Evolutionary conservation across 2,113 vertebrate genomes (phyloP), one percentile per base, ranked within the genome.

Genomic region (Pogona vitticeps): DNA sequence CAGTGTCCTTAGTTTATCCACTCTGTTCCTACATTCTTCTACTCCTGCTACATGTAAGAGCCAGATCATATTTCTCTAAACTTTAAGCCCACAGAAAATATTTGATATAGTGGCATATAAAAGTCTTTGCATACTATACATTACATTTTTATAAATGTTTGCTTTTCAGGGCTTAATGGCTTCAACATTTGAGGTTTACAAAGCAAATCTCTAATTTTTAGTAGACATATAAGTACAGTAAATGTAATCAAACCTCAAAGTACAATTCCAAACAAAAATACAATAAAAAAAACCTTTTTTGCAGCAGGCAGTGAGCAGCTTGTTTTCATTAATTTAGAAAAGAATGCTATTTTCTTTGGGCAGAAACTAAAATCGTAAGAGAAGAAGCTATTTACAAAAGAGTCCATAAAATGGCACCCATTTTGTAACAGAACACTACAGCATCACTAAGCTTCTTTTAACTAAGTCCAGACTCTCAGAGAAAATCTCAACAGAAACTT

Each of bases 301-400:
- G 4, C 93, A 92, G 90, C 88, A 94, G 94, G 92, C 92, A 93
- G 72, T 91, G 91, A 92, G 33, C 93, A 96, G 91, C 94, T 94
- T 94, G 92, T 95, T 97, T 96, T 94, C 91, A 93, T 96, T 95
- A 95, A 92, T 94, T 93, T 96, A 92, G 92, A 93, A 92, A 94
- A 94, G 93, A 92, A 93, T 93, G 89, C 93, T 95, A 85, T 95
- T 96, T 95, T 91, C 88, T 89, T 96, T 95, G 95, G 90, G 94
- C 92, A 86, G 88, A 93, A 92, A 89, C 63, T 90, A 90, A 91
- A 86, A 89, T 75, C 13, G 38, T 59, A 83, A 82, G 90, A 92
- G 79, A 87, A 86, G 84, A 80, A 80, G 91, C 88, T 85, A 94
- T 94, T 94, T 90, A 93, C 91, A 85, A 92, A 72, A 89, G 91